A percentile compares a stretch with the other conserved stretches of the same genome.
Evolutionary conservation across 30 jellyfish, hydroid and myxozoan species (phyloP).

Genomic region (Hydractinia echinata): DNA sequence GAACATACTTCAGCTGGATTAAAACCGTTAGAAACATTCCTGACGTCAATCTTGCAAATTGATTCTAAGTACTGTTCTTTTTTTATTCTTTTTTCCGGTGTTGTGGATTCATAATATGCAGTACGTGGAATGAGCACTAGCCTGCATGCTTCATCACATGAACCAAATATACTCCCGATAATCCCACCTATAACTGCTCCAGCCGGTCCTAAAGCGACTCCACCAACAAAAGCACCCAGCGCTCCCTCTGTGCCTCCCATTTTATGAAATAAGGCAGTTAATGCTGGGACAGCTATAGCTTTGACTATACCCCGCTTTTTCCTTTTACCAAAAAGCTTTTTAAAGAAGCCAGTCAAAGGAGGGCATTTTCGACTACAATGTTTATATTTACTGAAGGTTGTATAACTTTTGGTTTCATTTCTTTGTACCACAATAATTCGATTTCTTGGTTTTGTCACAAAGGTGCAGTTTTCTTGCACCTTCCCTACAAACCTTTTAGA

Average conservation of each 20-base stretch:
- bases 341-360: constrained; percentile 59
- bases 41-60: constrained; percentile 1
- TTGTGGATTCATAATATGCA: constrained; percentile 19
- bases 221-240: constrained; percentile 53
- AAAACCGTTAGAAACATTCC: constrained; percentile 34
- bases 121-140: constrained; percentile 22
- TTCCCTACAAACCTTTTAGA: constrained; percentile 32
- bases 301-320: constrained; percentile 36
- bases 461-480: constrained; percentile 27
- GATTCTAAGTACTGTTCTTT: constrained; percentile 5
- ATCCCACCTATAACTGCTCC: constrained; percentile 57
- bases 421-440: constrained; percentile 22
- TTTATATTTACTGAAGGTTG: not conserved
- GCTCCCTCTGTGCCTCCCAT: constrained; percentile 44
- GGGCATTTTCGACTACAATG: constrained; percentile 54
- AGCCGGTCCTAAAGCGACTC: constrained; percentile 38
- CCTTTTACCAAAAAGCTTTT: constrained; percentile 45
- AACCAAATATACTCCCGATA: constrained; percentile 53
- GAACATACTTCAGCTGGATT: constrained; percentile 35
- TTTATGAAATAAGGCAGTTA: constrained; percentile 23
- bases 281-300: constrained; percentile 12
- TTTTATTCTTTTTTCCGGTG: constrained; percentile 28
- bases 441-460: constrained; percentile 9
- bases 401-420: constrained; percentile 7
- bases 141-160: constrained; percentile 40